Base-by-base conservation (phyloP, 2,888 invertebrate species). In the Cremastinae sp. region DNA sequence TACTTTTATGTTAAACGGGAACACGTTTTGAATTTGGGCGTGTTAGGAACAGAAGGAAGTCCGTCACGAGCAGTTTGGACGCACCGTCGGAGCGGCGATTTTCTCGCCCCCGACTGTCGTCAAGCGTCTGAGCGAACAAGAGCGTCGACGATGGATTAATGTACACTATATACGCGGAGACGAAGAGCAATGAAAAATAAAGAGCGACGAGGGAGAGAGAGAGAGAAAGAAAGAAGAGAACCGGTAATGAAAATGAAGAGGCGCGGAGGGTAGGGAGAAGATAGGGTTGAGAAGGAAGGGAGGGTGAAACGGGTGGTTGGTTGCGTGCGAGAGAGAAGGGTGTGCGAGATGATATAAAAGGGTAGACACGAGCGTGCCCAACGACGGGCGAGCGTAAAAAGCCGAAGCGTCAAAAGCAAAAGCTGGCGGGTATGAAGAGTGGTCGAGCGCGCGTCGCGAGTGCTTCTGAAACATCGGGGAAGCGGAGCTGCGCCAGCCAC, bases 351-450 rank as follows among this genome's bases (percentile, higher is more conserved):
- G 82, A 85, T 84, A 84, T 86, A 83, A 86, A 86, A 87, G n/a
- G 85, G 84, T 82, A 79, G 64, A 75, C 70, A 64, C 70, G 74
- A 74, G 69, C 74, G 81, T 81, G 79, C 78, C 80, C 80, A 80
- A 82, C 81, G 28, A 28, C 28, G 28, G 5, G 79, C 75, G 81
- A 76, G 80, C 84, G 83, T 85, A 87, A 87, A 87, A 85, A 85
- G 82, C 84, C 82, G 54, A 82, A 83, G 84, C 85, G 84, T 86
- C 83, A 84, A 86, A 86, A 85, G 84, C 80, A 82, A 28, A 28
- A 28, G 28, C 28, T 5, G 28, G 78, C 83, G 75, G 61, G 77
- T 79, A 79, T 78, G 78, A 81, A 81, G 80, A 77, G 74, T 73
- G 75, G 74, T 76, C 70, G 79, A 65, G 78, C 69, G 54, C 61